Base-by-base conservation (phyloP, 2,113 vertebrate species). In the Halcyon senegalensis region DNA sequence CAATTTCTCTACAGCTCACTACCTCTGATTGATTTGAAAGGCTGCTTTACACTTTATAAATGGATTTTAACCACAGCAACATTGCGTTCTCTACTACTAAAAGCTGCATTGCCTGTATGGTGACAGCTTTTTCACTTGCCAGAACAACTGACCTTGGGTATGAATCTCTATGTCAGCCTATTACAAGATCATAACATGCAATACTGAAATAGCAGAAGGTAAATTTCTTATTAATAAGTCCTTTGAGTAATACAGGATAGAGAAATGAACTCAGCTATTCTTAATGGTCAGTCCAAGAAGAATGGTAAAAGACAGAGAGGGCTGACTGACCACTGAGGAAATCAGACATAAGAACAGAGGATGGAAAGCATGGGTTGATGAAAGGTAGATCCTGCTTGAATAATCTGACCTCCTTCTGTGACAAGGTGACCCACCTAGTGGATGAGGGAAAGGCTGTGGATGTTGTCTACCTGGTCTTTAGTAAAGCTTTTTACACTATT, bases 21-120 rank as follows among this genome's bases (percentile, higher is more conserved):
- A 80, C 69, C 51, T 92, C 50, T 90, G 83, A 95, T 87, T 85
- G 84, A 94, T 96, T 86, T 92, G 81, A 87, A 93, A 85, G 67
- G 50, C 78, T 89, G 58, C 35, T 96, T 91, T 67, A 68, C 70
- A 66, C 39, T 62, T 85, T 94, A 85, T 89, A 95, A 95, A 95
- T 80, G 48, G 56, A 69, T 94, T 92, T 94, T 10, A 23, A 69
- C 68, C 77, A 35, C 11, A 80, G 46, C 50, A 92, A 48, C 83
- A 59, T 59, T 86, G 48, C 4, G 3, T 95, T 75, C 55, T 82
- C 43, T 80, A 3, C 30, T 83, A 66, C 24, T 73, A 78, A 78
- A 88, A 81, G 6, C 74, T 92, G 72, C 11, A 79, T 81, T 96
- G 50, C 35, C 53, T 79, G 9, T 68, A 69, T 31, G 81, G 33